Conservation (phyloP, 2,113 vertebrate species). For the Hippopotamus amphibius region DNA sequence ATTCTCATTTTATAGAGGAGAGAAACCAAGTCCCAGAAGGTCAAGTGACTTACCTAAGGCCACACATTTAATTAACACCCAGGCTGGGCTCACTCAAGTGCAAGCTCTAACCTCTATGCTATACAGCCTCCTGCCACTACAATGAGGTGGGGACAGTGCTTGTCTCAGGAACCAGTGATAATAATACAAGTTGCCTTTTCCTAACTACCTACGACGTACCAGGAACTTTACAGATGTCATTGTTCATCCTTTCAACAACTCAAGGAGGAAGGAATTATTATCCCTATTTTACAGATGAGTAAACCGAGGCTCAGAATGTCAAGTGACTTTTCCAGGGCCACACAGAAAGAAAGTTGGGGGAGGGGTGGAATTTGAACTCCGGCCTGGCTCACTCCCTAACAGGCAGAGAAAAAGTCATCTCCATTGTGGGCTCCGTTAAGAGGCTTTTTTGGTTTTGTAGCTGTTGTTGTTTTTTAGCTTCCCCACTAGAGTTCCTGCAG, state of each 20-base stretch:
- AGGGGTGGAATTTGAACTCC: background rate
- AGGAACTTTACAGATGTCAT: background rate
- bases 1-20: background rate
- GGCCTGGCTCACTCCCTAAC: background rate
- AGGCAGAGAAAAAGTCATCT: background rate
- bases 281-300: background rate
- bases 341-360: background rate
- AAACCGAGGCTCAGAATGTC: background rate
- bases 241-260: background rate
- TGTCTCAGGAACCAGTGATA: background rate
- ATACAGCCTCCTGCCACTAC: background rate
- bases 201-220: background rate
- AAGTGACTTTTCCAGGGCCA: background rate
- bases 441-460: background rate
- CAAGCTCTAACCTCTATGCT: accelerated
- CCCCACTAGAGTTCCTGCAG: background rate
- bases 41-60: background rate
- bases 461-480: background rate
- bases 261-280: background rate
- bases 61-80: background rate
- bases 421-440: background rate
- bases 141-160: background rate
- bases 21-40: background rate
- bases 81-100: too few relatives aligned
- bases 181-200: background rate